phyloP scores from a whole-genome alignment of 2,888 invertebrate species.

The Cerceris ruficornis region DNA sequence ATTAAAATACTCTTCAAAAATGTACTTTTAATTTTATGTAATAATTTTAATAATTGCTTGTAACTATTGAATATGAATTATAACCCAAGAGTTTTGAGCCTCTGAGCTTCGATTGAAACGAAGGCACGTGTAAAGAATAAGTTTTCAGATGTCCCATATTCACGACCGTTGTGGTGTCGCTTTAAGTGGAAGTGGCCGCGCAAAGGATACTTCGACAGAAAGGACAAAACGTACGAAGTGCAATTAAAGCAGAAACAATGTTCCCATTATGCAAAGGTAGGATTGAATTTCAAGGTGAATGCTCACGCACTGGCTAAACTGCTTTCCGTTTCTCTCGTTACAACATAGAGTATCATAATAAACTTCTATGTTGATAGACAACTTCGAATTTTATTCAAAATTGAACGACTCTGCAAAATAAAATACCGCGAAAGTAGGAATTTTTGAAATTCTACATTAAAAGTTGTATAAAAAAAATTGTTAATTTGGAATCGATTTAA shows the following conservation, averaged over 20 bases:
- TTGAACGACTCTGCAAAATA: too few relatives aligned
- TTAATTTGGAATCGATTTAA: not conserved
- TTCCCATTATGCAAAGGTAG: conserved; percentile 65
- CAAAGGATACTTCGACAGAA: conserved; percentile 54
- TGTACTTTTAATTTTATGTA: not conserved
- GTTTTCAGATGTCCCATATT: conserved; percentile 25
- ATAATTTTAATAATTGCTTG: not conserved
- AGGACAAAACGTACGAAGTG: conserved; percentile 67
- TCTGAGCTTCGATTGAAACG: not conserved
- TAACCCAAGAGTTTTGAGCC: not conserved
- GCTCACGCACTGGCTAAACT: not conserved
- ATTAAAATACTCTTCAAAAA: too few relatives aligned
- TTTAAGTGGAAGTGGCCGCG: conserved; percentile 69
- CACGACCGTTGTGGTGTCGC: conserved; percentile 52
- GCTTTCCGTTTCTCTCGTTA: not conserved
- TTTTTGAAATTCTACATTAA: not conserved
- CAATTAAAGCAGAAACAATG: conserved; percentile 65
- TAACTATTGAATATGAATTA: not conserved
- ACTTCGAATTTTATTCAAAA: too few relatives aligned
- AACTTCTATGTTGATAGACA: not conserved
- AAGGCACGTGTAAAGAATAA: not conserved
- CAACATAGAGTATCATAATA: not conserved
- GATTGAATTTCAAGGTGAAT: conserved; percentile 4
- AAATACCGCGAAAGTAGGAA: too few relatives aligned
- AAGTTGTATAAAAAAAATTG: not conserved